Evolutionary conservation across 2,888 invertebrate species (phyloP).

Genomic region (Lithophane ornitopus): DNA sequence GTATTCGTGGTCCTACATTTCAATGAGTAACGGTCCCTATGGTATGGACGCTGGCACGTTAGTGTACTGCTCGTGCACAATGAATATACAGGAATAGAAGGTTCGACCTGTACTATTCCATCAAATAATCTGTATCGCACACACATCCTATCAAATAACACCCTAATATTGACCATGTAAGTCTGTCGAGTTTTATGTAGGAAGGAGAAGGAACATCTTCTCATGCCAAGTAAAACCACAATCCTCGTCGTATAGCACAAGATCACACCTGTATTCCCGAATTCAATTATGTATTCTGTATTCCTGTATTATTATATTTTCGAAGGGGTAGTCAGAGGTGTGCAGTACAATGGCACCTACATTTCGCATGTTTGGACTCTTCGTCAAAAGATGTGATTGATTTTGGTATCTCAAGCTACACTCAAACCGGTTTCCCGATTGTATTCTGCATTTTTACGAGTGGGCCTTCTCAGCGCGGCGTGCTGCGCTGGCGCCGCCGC

Average conservation of each 20-base stretch:
- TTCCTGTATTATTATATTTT: too few relatives aligned
- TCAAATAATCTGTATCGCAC: too few relatives aligned
- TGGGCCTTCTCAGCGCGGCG: constrained; percentile 29
- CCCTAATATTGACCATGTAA: background rate
- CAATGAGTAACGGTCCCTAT: constrained; percentile 44
- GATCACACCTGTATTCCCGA: background rate
- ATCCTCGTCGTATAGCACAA: too few relatives aligned
- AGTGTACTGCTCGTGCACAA: background rate
- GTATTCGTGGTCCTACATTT: constrained; percentile 30
- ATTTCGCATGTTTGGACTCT: background rate
- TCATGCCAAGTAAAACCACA: background rate
- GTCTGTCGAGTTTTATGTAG: too few relatives aligned
- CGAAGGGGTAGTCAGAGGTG: background rate
- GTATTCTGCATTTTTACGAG: background rate
- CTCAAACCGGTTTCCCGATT: background rate
- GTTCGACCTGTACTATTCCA: background rate
- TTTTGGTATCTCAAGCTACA: background rate
- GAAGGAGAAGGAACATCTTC: background rate
- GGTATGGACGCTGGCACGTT: constrained; percentile 8
- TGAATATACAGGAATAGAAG: constrained; percentile 12
- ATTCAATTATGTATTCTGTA: too few relatives aligned
- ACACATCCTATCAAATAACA: background rate
- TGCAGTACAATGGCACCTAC: background rate
- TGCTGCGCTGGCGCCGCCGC: constrained; percentile 28
- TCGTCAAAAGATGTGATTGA: background rate